Conservation (phyloP, 2,888 invertebrate species). For the Teinopalpus imperialis region DNA sequence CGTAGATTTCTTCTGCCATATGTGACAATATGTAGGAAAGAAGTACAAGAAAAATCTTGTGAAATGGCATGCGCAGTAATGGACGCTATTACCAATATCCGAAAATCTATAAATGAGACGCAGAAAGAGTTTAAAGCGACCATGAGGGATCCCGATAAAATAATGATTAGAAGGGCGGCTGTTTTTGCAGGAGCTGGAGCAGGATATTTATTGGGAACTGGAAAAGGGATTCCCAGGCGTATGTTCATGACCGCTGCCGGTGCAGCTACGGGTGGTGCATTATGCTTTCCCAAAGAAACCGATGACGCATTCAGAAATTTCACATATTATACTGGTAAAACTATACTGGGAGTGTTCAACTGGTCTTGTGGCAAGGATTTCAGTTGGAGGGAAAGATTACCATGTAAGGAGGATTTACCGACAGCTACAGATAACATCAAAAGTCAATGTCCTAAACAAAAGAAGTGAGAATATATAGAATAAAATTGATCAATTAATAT, state of each 20-base stretch:
- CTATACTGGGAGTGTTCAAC: slow-evolving; percentile 38
- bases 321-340: slow-evolving; percentile 35
- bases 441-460: slow-evolving; percentile 36
- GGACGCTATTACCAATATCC: slow-evolving; percentile 27
- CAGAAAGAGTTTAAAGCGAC: slow-evolving; percentile 38
- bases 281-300: slow-evolving; percentile 59
- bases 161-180: slow-evolving; percentile 37
- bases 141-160: slow-evolving; percentile 48
- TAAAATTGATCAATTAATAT: no score
- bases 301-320: slow-evolving; percentile 47
- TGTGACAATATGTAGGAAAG: slow-evolving; percentile 38
- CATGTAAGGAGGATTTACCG: slow-evolving; percentile 48
- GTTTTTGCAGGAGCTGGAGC: slow-evolving; percentile 37
- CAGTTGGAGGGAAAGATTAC: slow-evolving; percentile 41
- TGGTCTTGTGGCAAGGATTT: slow-evolving; percentile 34
- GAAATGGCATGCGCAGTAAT: slow-evolving; percentile 30
- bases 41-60: slow-evolving; percentile 23
- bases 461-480: slow-evolving; percentile 26
- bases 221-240: slow-evolving; percentile 35
- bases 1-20: slow-evolving; percentile 47
- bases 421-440: slow-evolving; percentile 19
- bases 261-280: slow-evolving; percentile 42
- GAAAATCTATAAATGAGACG: slow-evolving; percentile 24
- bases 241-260: slow-evolving; percentile 43
- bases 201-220: slow-evolving; percentile 39